These are phyloP conservation scores for Sebastes diploproa DNA, from an alignment of 2,797 vertebrate genomes.

Conservation along the genomic window DNA sequence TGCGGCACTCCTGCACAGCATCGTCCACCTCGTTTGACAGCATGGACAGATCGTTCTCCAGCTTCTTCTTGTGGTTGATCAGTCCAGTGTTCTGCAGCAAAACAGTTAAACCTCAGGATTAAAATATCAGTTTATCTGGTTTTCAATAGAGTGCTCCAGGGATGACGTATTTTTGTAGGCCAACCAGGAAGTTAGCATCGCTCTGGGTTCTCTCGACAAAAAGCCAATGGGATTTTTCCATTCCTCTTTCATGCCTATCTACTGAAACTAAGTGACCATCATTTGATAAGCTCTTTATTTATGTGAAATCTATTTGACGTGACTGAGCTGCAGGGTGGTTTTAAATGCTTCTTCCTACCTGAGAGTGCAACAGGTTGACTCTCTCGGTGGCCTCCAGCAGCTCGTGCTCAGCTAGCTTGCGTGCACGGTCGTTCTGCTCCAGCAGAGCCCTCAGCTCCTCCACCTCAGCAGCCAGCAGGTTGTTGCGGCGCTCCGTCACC, in stretches of 20 bases:
- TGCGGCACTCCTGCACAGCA: conserved; percentile 88
- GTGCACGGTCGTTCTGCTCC: conserved; percentile 90
- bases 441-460: conserved; percentile 87
- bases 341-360: conserved; percentile 75
- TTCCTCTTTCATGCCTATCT: background rate
- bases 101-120: background rate
- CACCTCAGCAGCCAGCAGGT: conserved; percentile 87
- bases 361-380: conserved; percentile 91
- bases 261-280: background rate
- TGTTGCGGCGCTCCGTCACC: conserved; percentile 88
- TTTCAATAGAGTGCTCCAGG: background rate
- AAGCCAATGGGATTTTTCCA: too few relatives aligned
- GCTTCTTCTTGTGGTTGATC: conserved; percentile 95
- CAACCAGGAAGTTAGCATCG: too few relatives aligned
- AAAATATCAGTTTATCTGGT: background rate
- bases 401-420: conserved; percentile 92
- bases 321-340: background rate
- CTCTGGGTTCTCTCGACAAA: too few relatives aligned
- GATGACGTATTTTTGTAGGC: too few relatives aligned
- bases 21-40: conserved; percentile 90
- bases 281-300: background rate
- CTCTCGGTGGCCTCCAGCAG: conserved; percentile 89
- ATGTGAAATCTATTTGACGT: background rate
- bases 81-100: conserved; percentile 87
- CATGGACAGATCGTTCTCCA: conserved; percentile 87